Evolutionary conservation across 2,797 vertebrate species (phyloP).

Genomic region (Etheostoma perlongum): DNA sequence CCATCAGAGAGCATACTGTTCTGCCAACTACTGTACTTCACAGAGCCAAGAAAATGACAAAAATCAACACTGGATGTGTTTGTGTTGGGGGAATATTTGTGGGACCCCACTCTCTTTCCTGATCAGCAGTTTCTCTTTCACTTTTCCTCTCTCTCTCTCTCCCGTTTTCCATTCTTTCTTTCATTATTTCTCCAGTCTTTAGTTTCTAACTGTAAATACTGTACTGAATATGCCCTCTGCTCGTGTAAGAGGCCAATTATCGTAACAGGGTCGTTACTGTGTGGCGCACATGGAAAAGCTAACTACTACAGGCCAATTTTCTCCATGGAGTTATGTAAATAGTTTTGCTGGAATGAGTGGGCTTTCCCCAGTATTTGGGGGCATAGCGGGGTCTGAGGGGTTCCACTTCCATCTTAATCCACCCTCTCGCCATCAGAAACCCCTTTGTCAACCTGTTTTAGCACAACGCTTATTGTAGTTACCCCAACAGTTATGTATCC

Average conservation of each 20-base stretch:
- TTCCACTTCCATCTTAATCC: slow-evolving; percentile 58
- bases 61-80: slow-evolving; percentile 79
- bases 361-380: slow-evolving; percentile 74
- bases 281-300: slow-evolving; percentile 79
- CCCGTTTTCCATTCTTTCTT: slow-evolving; percentile 46
- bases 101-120: slow-evolving; percentile 75
- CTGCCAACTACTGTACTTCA: slow-evolving; percentile 77
- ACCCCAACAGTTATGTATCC: slow-evolving; percentile 18
- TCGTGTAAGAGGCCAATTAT: slow-evolving; percentile 80
- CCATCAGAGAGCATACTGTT: slow-evolving; percentile 69
- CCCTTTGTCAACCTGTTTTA: slow-evolving; percentile 50
- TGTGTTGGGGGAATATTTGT: slow-evolving; percentile 76
- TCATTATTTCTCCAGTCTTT: slow-evolving; percentile 62
- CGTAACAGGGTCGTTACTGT: slow-evolving; percentile 78
- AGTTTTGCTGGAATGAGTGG: slow-evolving; percentile 76
- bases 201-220: slow-evolving; percentile 78
- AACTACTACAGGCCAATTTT: slow-evolving; percentile 74
- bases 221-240: slow-evolving; percentile 68
- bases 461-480: slow-evolving; percentile 18
- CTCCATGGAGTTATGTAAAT: slow-evolving; percentile 81
- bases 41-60: slow-evolving; percentile 80
- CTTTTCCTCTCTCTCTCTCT: slow-evolving; percentile 27
- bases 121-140: slow-evolving; percentile 72
- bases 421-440: slow-evolving; percentile 50
- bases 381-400: slow-evolving; percentile 58